Base-by-base conservation (phyloP, 2,113 vertebrate genomes). In the Sebastes fasciatus region DNA sequence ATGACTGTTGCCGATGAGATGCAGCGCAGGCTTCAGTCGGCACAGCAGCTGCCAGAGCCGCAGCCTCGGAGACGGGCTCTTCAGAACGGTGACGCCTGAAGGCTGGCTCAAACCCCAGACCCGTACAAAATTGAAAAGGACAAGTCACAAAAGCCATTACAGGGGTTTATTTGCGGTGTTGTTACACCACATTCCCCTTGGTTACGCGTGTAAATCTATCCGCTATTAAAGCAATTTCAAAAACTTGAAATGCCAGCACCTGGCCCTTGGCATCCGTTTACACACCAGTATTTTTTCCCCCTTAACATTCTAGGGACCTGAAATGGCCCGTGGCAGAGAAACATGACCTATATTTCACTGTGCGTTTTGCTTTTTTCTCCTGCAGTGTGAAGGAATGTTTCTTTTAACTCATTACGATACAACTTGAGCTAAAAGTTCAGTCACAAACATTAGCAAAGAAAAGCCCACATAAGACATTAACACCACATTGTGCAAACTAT, bases 71-170 rank as follows among this genome's bases (percentile, higher is more conserved):
- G 78, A 81, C 72, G 46, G 19, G 21, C 75, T 60, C 51, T 43
- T 55, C 81, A 83, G 69, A 83, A 7, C 43, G 51, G 68, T 73
- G 90, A 90, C 69, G 85, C 87, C 86, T 63, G 73, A 34, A 46
- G 55, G 43, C 84, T 89, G 77, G 81, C 83, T 78, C 57, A 3
- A 17, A 62, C 66, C 86, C 81, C 77, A 80, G 85, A 81, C 61
- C 76, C 79, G 80, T 71, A 80, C 26, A 10, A 86, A 60, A 69
- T 10, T 68, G 43, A 79, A 82, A 86, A 87, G 76, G 66, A 83
- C 79, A 72, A 83, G 78, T 93, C 89, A 73, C 86, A 79, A 81
- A 89, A 84, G 80, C 70, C 83, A 61, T 86, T 77, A 74, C 69
- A 16, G 72, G 57, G 71, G 63, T 84, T 87, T 70, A 70, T 89